phyloP scores from a whole-genome alignment of 2,113 vertebrate genomes.

The Lampris incognitus region DNA sequence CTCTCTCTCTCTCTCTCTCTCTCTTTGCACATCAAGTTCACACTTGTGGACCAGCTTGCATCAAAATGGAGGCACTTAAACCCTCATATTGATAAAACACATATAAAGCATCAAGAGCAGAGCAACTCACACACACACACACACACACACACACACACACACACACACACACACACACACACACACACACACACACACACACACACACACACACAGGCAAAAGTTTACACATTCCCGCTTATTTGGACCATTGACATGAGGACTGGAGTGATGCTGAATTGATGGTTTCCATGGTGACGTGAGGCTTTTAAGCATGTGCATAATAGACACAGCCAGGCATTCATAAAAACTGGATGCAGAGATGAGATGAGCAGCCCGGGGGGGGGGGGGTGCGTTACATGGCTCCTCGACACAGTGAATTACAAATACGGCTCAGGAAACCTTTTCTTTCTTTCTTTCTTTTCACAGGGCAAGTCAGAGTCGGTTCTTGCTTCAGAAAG shows the following conservation, averaged over 20 bases:
- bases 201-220: constrained; percentile 8
- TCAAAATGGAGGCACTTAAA: too few species aligned
- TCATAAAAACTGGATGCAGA: constrained; percentile 51
- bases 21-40: too few species aligned
- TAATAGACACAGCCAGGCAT: constrained; percentile 56
- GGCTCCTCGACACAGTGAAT: neutral
- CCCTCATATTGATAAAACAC: too few species aligned
- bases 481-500: neutral
- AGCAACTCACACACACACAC: too few species aligned
- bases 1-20: neutral
- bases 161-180: neutral
- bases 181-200: constrained; percentile 12
- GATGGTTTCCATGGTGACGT: constrained; percentile 71
- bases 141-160: constrained; percentile 1
- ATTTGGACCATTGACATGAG: constrained; percentile 17
- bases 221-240: constrained; percentile 14
- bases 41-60: too few species aligned
- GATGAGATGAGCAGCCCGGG: neutral
- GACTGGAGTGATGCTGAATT: constrained; percentile 39
- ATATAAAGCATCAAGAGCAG: too few species aligned
- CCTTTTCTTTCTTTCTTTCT: too few species aligned
- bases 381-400: neutral
- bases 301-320: constrained; percentile 61
- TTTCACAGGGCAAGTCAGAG: too few species aligned
- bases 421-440: neutral